A percentile compares a stretch with the other conserved stretches of the same genome.
These are phyloP conservation scores for Pongo abelii DNA, from an alignment of 2,113 vertebrate genomes.

Conservation along the genomic window DNA sequence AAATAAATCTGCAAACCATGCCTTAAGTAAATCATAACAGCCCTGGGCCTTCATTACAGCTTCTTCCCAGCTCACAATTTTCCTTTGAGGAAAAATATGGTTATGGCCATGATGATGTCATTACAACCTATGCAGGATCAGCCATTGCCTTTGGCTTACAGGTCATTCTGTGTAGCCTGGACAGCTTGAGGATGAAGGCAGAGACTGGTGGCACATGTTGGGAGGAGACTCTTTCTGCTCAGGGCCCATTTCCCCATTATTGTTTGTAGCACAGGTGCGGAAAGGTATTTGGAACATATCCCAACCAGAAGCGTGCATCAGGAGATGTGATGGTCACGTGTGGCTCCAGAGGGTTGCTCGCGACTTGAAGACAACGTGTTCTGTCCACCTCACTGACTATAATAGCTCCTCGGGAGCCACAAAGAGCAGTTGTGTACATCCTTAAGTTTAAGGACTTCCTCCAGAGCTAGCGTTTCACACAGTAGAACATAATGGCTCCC, in stretches of 20 bases:
- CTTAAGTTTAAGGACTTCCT: constrained; percentile 56
- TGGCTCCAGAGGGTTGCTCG: neutral
- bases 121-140: neutral
- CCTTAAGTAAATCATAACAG: neutral
- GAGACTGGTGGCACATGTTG: neutral
- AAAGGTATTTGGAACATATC: neutral
- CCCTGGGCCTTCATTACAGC: neutral
- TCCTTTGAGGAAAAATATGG: neutral
- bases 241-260: rapidly evolving
- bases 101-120: neutral
- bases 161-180: neutral
- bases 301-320: neutral
- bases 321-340: neutral
- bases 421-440: constrained; percentile 6
- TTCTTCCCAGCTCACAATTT: neutral
- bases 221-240: neutral
- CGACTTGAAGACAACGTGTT: neutral
- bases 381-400: neutral
- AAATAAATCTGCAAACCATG: neutral
- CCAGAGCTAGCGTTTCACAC: constrained; percentile 45
- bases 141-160: neutral
- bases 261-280: neutral
- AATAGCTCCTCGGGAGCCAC: constrained; percentile 36
- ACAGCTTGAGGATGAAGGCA: neutral
- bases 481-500: neutral